Conservation (phyloP, 2,888 invertebrate genomes). For the Agrochola lychnidis region DNA sequence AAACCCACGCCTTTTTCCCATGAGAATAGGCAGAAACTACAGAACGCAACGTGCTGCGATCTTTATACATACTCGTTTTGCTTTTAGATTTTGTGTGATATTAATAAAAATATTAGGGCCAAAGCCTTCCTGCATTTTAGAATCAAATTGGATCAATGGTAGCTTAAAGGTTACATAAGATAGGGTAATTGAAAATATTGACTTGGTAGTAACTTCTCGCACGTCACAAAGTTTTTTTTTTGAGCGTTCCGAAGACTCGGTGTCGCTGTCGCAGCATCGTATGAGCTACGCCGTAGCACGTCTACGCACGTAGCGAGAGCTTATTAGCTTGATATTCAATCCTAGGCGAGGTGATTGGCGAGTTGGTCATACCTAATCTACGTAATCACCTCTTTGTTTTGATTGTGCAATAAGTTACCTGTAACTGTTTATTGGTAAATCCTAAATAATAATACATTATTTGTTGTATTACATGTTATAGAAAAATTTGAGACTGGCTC, state of each 20-base stretch:
- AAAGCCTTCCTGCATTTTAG: background rate
- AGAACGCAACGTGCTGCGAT: background rate
- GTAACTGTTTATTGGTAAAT: background rate
- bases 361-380: background rate
- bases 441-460: no score
- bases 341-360: no score
- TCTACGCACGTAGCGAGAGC: background rate
- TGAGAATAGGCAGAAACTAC: background rate
- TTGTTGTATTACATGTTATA: no score
- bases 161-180: background rate
- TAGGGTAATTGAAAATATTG: background rate
- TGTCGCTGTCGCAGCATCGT: background rate
- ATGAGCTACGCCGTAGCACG: conserved; percentile 24
- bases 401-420: no score
- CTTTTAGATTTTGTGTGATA: no score
- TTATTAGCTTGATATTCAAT: background rate
- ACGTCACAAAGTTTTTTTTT: background rate
- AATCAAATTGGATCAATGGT: background rate
- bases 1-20: background rate
- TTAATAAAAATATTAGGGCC: no score
- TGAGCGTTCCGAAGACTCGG: background rate
- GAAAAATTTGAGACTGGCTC: no score
- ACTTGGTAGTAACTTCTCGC: background rate
- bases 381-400: background rate
- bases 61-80: background rate